A percentile compares a stretch with the other conserved stretches of the same genome.
Evolutionary conservation across 2,888 invertebrate genomes (phyloP).

Genomic region (Xestobium rufovillosum): DNA sequence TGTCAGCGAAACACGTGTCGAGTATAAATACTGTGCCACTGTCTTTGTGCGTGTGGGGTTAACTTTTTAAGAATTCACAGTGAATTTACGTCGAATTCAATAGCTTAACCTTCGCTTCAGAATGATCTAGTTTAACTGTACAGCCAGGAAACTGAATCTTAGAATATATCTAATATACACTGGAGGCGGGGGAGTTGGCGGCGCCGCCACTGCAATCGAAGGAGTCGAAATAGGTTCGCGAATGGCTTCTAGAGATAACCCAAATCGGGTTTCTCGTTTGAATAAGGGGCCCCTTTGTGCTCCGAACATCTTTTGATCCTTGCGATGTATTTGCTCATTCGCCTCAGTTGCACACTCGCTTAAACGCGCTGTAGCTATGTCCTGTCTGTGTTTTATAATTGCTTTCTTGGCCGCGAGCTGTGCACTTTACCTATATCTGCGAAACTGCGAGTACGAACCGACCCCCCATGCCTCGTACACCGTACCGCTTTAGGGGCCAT

Average conservation of each 20-base stretch:
- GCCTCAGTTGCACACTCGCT: conserved; percentile 34
- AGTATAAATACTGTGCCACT: too few relatives aligned
- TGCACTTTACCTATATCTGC: too few relatives aligned
- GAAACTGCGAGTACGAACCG: too few relatives aligned
- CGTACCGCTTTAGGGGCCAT: too few relatives aligned
- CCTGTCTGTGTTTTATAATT: conserved; percentile 38
- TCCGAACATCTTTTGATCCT: conserved; percentile 33
- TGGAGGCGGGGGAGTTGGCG: neutral
- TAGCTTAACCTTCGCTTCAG: too few relatives aligned
- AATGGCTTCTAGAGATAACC: conserved; percentile 27
- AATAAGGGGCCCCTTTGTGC: conserved; percentile 31
- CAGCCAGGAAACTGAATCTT: too few relatives aligned
- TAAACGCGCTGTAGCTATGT: conserved; percentile 33
- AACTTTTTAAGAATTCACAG: too few relatives aligned
- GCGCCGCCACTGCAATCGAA: conserved; percentile 1
- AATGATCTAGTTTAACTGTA: too few relatives aligned
- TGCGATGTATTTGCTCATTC: conserved; percentile 31
- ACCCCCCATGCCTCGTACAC: too few relatives aligned
- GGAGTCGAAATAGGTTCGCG: conserved; percentile 5
- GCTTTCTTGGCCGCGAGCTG: conserved; percentile 39
- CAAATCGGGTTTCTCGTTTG: conserved; percentile 32
- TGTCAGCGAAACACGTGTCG: too few relatives aligned
- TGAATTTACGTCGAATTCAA: too few relatives aligned
- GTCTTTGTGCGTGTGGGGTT: too few relatives aligned
- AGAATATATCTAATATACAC: conserved; percentile 1